Base-by-base conservation (phyloP, 1,140 invertebrate genomes). In the Bombyx mandarina region DNA sequence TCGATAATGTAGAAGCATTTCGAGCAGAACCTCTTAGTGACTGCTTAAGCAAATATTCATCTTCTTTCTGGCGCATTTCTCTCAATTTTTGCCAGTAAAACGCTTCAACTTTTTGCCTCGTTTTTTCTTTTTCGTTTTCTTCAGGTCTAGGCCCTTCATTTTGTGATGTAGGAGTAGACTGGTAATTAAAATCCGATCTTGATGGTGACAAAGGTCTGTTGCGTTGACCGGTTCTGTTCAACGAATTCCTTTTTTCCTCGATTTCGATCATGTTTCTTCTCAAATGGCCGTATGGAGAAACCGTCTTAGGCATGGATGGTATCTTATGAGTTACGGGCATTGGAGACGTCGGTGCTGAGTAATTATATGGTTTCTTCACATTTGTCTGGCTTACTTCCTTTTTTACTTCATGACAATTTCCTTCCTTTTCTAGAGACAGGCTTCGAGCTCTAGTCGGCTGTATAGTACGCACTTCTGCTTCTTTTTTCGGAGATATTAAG, bases 21-120 rank as follows among this genome's bases (percentile, higher is more conserved):
- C 60, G 67, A 18, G 70, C 48, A 45, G 66, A 63, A 35, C 26
- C 26, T 35, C 26, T 2, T 35, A 35, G 26, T 51, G 86, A 82
- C 56, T 88, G 82, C 43, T 69, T 70, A 9, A 85, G 73, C 26
- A 89, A 74, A 58, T 86, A 85, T 55, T 89, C 81, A 58, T 90
- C 89, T 71, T 90, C 89, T 71, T 87, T 85, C 52, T 88, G 73
- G 72, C 90, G 90, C 46, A 90, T 65, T 67, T 90, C 90, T 66
- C 88, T 89, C 52, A 91, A 73, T 74, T 91, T 89, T 66, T 90
- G 88, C 90, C 90, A 91, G 60, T 90, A 90, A 73, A 89, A 91
- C 9, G 86, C 89, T 74, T 91, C 90, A 1, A 91, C 88, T 72
- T 83, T 89, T 69, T 89, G 88, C 18, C 88, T 76, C 9, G 89